Evolutionary conservation across 1,140 invertebrate genomes (phyloP), one percentile per base, ranked within the genome.

Genomic region (Ceratosolen solmsi): DNA sequence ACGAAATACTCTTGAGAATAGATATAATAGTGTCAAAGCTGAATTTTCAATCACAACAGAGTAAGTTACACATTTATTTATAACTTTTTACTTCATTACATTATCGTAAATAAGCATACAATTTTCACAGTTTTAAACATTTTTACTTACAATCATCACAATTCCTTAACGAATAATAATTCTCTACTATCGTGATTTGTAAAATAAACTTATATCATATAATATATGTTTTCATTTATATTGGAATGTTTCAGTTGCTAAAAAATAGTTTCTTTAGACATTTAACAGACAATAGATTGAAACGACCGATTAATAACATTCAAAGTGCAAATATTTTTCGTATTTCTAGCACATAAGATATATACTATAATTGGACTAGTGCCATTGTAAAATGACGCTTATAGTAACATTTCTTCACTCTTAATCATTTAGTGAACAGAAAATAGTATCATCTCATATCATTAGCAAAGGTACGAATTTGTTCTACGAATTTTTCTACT

Each of bases 101-200:
- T 65, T 25, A 7, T 72, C 5, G 7, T 78, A 73, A 46, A 79
- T 73, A 63, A 68, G 41, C 51, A 72, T 68, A 83, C 82, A 83
- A 36, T 46, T 79, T 79, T 65, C 75, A 83, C 82, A 83, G 82
- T 83, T 83, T 83, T 83, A 83, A 83, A 83, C 82, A 79, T 83
- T 83, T 82, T 74, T 51, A 79, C 60, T 76, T 75, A 83, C 71
- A 82, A 54, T 78, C 70, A 79, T 83, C 76, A 79, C 76, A 79
- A 54, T 65, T 72, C 17, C 41, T 74, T 63, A 77, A 46, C 3
- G 25, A 80, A 70, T 68, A 78, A 33, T 65, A 65, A 30, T 56
- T 74, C 20, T 68, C 54, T 49, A 30, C 36, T 33, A 51, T 56
- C 8, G 0, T 74, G 27, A 51, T 51, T 58, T 63, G 17, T 74